Evolutionary conservation across 1,140 invertebrate genomes (phyloP), one percentile per base, ranked within the genome.

Genomic region (Liolophura sinensis): DNA sequence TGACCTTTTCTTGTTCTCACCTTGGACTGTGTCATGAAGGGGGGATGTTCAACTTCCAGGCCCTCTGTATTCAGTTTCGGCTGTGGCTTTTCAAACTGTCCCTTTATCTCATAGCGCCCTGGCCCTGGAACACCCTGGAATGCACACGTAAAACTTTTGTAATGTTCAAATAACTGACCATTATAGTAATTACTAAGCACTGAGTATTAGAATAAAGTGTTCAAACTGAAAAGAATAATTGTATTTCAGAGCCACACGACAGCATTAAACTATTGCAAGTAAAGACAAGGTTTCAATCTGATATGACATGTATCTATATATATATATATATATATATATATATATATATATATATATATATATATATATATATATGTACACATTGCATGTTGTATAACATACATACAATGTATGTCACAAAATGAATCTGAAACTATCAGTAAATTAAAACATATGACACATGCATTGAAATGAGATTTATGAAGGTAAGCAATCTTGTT

Each of bases 1-100:
- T 40, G 31, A 40, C 31, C 31, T 40, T 40, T 52, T 40, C 20
- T 46, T 20, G 57, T n/a, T 46, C 70, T 65, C 52, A 84, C 82
- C 76, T 81, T 83, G 55, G 81, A 72, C 67, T 84, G 83, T 62
- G 78, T 78, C 68, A 79, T 71, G 68, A 84, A 84, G 27, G 83
- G 82, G n/a, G 83, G 82, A 65, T 83, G 80, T 65, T 84, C 83
- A 20, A 83, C 78, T 71, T 83, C 82, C 40, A 83, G 77, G 18
- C 82, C 80, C 31, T 82, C 80, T 55, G 77, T 78, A 62, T 83
- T 83, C 25, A 82, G 63, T 67, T 81, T 82, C 5, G 76, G 73
- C 1, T 72, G 70, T 62, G 69, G 64, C n/a, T 69, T 67, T 18
- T 83, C 78, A 79, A 84, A 84, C 15, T 67, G 65, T 40, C 83